phyloP scores from a whole-genome alignment of 1,140 invertebrate species.

The Bicyclus anynana region DNA sequence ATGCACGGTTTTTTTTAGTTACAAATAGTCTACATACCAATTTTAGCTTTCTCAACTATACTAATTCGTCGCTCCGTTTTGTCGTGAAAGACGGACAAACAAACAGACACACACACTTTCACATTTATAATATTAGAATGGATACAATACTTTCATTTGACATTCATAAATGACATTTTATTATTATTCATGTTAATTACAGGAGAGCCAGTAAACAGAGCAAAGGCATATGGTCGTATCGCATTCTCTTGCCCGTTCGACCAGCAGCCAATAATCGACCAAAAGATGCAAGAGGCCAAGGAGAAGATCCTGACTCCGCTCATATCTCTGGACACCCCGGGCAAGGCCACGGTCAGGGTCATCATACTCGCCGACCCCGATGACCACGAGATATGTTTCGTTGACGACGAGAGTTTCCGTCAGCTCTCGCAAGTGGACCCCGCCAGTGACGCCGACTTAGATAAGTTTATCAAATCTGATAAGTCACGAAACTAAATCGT shows the following conservation, averaged over 20 bases:
- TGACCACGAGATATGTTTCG: constrained; percentile 99
- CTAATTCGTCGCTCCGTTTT: too few relatives aligned
- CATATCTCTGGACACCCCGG: constrained; percentile 95
- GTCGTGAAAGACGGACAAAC: too few relatives aligned
- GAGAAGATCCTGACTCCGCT: constrained; percentile 91
- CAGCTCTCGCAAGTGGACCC: constrained; percentile 93
- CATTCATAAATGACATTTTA: too few relatives aligned
- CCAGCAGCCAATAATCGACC: constrained; percentile 86
- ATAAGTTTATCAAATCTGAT: constrained; percentile 88
- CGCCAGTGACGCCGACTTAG: constrained; percentile 86
- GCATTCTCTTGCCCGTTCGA: constrained; percentile 92
- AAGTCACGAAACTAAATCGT: constrained; percentile 56
- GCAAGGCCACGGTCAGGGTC: constrained; percentile 96
- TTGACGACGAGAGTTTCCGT: constrained; percentile 95
- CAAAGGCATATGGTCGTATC: constrained; percentile 95
- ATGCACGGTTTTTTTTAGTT: too few relatives aligned
- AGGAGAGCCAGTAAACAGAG: constrained; percentile 86
- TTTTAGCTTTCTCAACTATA: too few relatives aligned
- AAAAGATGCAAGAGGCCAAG: constrained; percentile 84
- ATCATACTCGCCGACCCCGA: constrained; percentile 98
- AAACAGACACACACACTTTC: too few relatives aligned
- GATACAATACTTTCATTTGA: too few relatives aligned
- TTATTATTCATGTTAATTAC: too few relatives aligned
- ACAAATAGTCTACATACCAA: too few relatives aligned
- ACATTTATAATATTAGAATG: too few relatives aligned